Evolutionary conservation across 2,113 vertebrate genomes (phyloP).

Genomic region (Pycnonotus jocosus): DNA sequence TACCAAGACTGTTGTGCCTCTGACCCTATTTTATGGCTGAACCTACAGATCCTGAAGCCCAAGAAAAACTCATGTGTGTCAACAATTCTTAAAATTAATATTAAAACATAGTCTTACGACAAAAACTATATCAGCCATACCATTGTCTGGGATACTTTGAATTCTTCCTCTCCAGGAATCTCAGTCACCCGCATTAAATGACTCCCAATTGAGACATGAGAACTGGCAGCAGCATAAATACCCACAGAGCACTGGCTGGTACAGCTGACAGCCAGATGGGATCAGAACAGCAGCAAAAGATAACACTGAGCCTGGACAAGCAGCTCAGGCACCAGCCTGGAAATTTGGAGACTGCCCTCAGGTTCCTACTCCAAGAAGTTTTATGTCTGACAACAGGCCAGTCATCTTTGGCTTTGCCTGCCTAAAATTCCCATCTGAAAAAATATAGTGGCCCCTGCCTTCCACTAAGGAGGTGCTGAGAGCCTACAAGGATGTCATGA

Average conservation of each 20-base stretch:
- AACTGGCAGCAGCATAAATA: constrained; percentile 29
- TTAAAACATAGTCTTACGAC: neutral
- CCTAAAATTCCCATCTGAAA: neutral
- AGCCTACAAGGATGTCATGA: neutral
- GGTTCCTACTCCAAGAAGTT: neutral
- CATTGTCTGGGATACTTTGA: constrained; percentile 42
- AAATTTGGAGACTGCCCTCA: neutral
- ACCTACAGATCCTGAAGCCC: neutral
- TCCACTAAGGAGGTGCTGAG: neutral
- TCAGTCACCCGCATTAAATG: constrained; percentile 8
- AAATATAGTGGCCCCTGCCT: neutral
- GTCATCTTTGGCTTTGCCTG: neutral
- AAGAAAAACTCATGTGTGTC: neutral
- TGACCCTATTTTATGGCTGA: neutral
- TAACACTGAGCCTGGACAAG: neutral
- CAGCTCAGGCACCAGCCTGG: neutral
- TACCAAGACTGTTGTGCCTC: neutral
- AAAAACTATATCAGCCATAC: neutral
- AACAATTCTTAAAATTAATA: constrained; percentile 19
- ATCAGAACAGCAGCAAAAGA: neutral
- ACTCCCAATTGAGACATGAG: constrained; percentile 47
- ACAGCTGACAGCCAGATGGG: constrained; percentile 45
- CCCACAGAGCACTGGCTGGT: constrained; percentile 11
- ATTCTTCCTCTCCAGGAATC: constrained; percentile 34
- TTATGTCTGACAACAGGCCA: neutral